phyloP scores from a whole-genome alignment of 2,888 invertebrate species.

The Thereva unica region DNA sequence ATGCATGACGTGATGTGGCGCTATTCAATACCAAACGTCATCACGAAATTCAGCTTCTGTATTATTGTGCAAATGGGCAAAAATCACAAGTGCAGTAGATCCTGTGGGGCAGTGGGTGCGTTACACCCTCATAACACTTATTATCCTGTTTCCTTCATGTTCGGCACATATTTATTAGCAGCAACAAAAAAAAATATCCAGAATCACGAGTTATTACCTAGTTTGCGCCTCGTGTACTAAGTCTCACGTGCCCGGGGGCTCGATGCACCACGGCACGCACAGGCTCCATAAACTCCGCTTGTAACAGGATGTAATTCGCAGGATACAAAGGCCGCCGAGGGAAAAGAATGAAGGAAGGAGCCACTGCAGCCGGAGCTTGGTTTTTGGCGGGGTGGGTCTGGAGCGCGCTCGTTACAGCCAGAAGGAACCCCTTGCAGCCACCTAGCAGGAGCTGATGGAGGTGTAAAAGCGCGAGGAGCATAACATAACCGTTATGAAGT shows the following conservation, averaged over 20 bases:
- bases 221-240: too few species aligned
- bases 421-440: constrained; percentile 4
- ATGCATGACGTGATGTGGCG: too few species aligned
- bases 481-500: constrained; percentile 13
- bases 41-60: too few species aligned
- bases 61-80: too few species aligned
- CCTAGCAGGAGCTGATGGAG: neutral
- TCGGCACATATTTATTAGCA: too few species aligned
- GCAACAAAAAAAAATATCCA: too few species aligned
- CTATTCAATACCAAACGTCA: too few species aligned
- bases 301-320: constrained; percentile 13
- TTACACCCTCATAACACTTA: too few species aligned
- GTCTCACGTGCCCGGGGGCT: neutral
- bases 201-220: too few species aligned
- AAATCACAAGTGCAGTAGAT: too few species aligned
- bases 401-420: neutral
- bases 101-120: too few species aligned
- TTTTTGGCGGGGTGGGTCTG: constrained; percentile 2
- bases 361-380: neutral
- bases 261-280: constrained; percentile 21
- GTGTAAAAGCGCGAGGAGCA: constrained; percentile 13
- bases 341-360: constrained; percentile 5
- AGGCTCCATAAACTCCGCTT: constrained; percentile 21
- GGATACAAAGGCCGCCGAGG: constrained; percentile 14
- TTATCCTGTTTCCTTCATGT: too few species aligned